Conservation (phyloP, 1,140 invertebrate genomes). For the Macrocentrus cingulum region DNA sequence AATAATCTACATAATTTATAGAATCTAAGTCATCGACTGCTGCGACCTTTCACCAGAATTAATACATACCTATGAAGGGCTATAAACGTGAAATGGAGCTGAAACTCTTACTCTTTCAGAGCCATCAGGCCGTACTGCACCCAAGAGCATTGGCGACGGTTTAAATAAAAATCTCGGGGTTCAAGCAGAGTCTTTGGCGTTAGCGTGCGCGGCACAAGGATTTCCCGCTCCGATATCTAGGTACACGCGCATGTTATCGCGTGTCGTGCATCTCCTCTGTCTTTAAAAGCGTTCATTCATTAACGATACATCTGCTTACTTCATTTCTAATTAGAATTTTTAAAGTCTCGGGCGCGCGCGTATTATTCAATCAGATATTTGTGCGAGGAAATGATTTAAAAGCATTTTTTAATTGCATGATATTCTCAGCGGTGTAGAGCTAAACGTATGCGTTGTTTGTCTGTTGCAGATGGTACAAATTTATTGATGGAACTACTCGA, state of each 20-base stretch:
- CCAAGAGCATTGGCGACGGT: slow-evolving; percentile 59
- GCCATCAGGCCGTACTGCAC: slow-evolving; percentile 65
- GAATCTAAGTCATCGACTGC: neutral
- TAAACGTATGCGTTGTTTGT: slow-evolving; percentile 31
- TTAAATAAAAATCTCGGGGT: slow-evolving; percentile 47
- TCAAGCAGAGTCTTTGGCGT: slow-evolving; percentile 50
- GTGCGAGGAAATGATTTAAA: no score
- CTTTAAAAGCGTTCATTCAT: slow-evolving; percentile 1
- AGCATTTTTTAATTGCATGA: no score
- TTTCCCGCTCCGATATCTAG: slow-evolving; percentile 61
- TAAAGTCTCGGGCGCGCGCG: neutral
- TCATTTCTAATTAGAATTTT: slow-evolving; percentile 2
- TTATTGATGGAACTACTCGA: slow-evolving; percentile 79
- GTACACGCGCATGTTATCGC: slow-evolving; percentile 36
- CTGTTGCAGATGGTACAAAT: slow-evolving; percentile 90
- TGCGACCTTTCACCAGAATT: neutral
- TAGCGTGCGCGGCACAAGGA: slow-evolving; percentile 70
- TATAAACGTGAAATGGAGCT: no score
- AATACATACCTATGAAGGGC: neutral
- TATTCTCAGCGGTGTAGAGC: no score
- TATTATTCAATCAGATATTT: no score
- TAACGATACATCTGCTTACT: slow-evolving; percentile 1
- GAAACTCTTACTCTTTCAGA: slow-evolving; percentile 57
- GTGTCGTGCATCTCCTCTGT: slow-evolving; percentile 9
- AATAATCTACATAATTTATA: no score